Base-by-base conservation (phyloP, 2,888 invertebrate genomes). In the Hymenopus coronatus region DNA sequence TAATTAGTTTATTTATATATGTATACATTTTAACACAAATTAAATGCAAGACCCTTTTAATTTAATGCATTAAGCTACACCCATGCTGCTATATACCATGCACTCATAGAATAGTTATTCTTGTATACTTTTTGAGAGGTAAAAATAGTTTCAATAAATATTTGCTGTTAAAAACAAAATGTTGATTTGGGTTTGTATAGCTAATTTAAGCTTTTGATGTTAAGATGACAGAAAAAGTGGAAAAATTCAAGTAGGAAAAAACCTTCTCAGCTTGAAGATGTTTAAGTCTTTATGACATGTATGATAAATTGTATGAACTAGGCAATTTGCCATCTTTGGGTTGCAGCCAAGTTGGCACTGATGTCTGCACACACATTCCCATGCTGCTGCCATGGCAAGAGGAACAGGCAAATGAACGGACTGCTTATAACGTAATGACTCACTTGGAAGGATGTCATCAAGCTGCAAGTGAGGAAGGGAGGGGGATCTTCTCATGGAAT, bases 401-500 rank as follows among this genome's bases (percentile, higher is more conserved):
- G 54, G 82, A 30, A 87, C 87, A 82, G 87, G 70, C 82, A 87
- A 86, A 82, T 82, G 87, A 87, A 87, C 87, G 70, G 82, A 82
- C 87, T 87, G 87, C 87, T 87, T 87, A 87, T 87, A 87, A 82
- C 87, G 12, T 87, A 82, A 87, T 87, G 87, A 87, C 82, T 87
- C 87, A 87, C 87, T n/a, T 82, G 82, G 87, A 70, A 85, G 40
- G 70, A 81, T 82, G 30, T 82, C 87, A 87, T 82, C 82, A 82
- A 28, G 87, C 12, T n/a, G 82, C 54, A 70, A 70, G 54, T 70
- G 6, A 25, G 54, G 54, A 20, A 3, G 54, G 54, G 54, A 70
- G 54, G 54, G n/a, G 54, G 54, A 70, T 70, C 54, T 20, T 70
- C 54, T 70, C 54, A 70, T 70, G 54, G 54, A 70, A 70, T 70